phyloP scores from a whole-genome alignment of 1,140 invertebrate species.

The Papilio glaucus region DNA sequence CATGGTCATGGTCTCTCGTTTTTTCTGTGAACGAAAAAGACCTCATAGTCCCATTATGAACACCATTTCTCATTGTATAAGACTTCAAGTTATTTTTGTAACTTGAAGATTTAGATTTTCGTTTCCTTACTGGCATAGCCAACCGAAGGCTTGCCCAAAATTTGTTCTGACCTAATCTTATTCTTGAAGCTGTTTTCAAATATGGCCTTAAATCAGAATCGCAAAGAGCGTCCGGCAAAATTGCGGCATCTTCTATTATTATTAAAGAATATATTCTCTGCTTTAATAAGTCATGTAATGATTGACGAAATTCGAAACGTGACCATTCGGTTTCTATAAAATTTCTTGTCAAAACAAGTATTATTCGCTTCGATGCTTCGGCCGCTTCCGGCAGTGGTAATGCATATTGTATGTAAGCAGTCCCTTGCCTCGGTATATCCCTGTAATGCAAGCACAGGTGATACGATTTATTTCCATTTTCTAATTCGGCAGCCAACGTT shows the following conservation, averaged over 20 bases:
- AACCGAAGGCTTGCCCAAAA: slow-evolving; percentile 96
- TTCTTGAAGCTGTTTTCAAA: slow-evolving; percentile 91
- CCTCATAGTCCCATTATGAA: slow-evolving; percentile 83
- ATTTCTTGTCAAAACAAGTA: slow-evolving; percentile 92
- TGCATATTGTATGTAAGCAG: slow-evolving; percentile 88
- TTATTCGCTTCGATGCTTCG: slow-evolving; percentile 91
- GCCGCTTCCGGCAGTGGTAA: slow-evolving; percentile 93
- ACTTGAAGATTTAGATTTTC: slow-evolving; percentile 75
- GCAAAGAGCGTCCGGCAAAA: slow-evolving; percentile 90
- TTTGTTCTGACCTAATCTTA: slow-evolving; percentile 94
- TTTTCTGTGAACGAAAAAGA: slow-evolving; percentile 80
- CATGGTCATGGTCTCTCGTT: slow-evolving; percentile 62
- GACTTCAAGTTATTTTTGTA: slow-evolving; percentile 90
- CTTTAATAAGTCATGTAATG: slow-evolving; percentile 93
- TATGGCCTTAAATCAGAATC: slow-evolving; percentile 95
- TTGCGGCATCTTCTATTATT: slow-evolving; percentile 90
- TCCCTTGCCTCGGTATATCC: slow-evolving; percentile 88
- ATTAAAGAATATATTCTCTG: slow-evolving; percentile 92
- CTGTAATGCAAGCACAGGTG: slow-evolving; percentile 94
- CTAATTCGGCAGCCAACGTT: slow-evolving; percentile 92
- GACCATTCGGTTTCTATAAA: slow-evolving; percentile 95
- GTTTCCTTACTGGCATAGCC: slow-evolving; percentile 89
- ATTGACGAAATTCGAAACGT: slow-evolving; percentile 91
- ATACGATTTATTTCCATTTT: slow-evolving; percentile 90
- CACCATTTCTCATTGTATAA: slow-evolving; percentile 87